Base-by-base conservation (phyloP, 2,113 vertebrate genomes). In the Isurus oxyrinchus region DNA sequence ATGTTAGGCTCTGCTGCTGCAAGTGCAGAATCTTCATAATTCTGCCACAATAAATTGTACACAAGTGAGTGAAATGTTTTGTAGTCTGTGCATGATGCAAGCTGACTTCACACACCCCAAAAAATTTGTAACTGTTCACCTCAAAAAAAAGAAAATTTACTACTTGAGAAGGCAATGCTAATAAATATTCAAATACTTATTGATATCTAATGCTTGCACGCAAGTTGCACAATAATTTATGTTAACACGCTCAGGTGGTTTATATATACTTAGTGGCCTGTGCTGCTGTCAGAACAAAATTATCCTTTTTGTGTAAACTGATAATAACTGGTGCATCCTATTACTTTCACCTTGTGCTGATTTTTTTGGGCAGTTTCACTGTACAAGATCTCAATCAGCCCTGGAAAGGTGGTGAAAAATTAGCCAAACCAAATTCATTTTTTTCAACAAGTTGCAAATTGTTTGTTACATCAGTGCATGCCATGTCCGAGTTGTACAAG, bases 11-110 rank as follows among this genome's bases (percentile, higher is more conserved):
- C 94, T 55, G 44, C 94, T 95, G 67, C 94, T 95, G 27, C 11
- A 59, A 53, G 25, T 55, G 40, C 67, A 72, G 49, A 76, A 72
- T 72, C 40, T 72, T 25, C n/a, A 66, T 76, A 95, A 72, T 72
- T 53, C 94, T 72, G 67, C 94, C 13, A 40, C 19, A 63, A 94
- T 94, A 94, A 94, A 94, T 63, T 93, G 57, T 66, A 61, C 90
- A 94, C 88, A n/a, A 93, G 88, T 21, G 57, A 93, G 88, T 61
- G 88, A 61, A 91, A 59, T 63, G 59, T 63, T 21, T 16, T 63
- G 59, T 66, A 91, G 57, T 91, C 66, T 72, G 25, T 53, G 94
- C 66, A 95, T 95, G 66, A 76, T 72, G 44, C 66, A 19, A 95
- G 14, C 44, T 31, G 35, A 63, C n/a, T 94, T 63, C 63, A 76